Evolutionary conservation across 2,113 vertebrate genomes (phyloP), one percentile per base, ranked within the genome.

Genomic region (Orthonyx spaldingii): DNA sequence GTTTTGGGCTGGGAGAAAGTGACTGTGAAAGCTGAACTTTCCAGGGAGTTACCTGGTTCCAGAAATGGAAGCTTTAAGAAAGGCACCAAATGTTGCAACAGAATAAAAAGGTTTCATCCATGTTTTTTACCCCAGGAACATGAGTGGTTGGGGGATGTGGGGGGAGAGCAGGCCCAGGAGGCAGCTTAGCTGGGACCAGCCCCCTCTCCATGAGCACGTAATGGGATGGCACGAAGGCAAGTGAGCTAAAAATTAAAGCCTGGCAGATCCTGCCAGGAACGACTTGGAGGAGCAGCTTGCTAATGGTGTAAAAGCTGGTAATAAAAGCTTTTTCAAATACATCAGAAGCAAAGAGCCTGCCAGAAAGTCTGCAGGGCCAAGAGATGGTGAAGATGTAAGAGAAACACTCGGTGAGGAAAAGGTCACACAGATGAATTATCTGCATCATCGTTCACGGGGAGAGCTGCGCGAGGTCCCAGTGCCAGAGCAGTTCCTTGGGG

Each of bases 291-390:
- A 96, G 95, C 96, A 96, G 96, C 95, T 97, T 97, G 96, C 95
- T 96, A 97, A 96, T 96, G 90, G 93, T 96, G 93, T 94, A 94
- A 94, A 94, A 96, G 93, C 92, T 95, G 84, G 93, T 95, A 95
- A 96, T 96, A 96, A 96, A 96, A 97, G 94, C 93, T 93, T 94
- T 96, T 95, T 91, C 90, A 91, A 96, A 95, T 96, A 95, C 93
- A 97, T 97, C 93, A 95, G 92, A 96, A 91, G 87, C 61, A 97
- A 97, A 95, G 78, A 82, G 93, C 84, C 74, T 97, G 93, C 95
- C 96, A 96, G 84, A 91, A 89, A 91, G 72, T 96, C 95, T 97
- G 77, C 78, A 56, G 60, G 95, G 93, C 96, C 96, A 95, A 93
- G 93, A 93, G 93, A 89, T 89, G 87, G 84, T 59, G 90, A 89